phyloP scores from a whole-genome alignment of 1,140 invertebrate species.

The Heliconius eleuchia region DNA sequence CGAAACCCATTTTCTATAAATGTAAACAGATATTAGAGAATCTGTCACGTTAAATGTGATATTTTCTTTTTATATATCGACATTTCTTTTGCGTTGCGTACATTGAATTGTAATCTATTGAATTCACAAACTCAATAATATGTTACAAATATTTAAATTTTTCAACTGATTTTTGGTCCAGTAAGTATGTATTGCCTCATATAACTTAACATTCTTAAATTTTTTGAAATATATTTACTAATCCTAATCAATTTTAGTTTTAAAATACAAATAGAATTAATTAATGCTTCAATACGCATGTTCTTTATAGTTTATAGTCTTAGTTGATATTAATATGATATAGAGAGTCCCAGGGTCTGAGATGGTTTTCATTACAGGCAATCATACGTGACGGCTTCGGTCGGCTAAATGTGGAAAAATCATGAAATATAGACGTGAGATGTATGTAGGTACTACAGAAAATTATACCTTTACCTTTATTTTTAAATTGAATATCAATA shows the following conservation, averaged over 20 bases:
- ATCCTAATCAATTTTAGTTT: no score
- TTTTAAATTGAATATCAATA: no score
- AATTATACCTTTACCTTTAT: background rate
- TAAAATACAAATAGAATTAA: background rate
- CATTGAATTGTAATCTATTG: background rate
- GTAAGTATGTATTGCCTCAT: no score
- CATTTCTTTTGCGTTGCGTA: background rate
- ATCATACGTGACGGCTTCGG: slow-evolving; percentile 60
- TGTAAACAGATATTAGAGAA: background rate
- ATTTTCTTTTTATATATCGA: background rate
- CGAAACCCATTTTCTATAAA: slow-evolving; percentile 14
- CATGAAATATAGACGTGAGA: slow-evolving; percentile 52
- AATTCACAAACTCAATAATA: background rate
- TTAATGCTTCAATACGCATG: background rate
- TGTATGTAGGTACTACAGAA: background rate
- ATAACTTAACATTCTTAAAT: background rate
- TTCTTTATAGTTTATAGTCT: slow-evolving; percentile 2
- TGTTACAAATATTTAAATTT: no score
- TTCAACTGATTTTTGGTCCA: no score
- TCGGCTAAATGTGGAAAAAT: slow-evolving; percentile 56
- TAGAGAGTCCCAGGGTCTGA: slow-evolving; percentile 36
- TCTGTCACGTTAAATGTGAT: background rate
- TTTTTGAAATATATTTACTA: background rate
- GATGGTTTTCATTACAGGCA: slow-evolving; percentile 63
- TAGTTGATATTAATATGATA: slow-evolving; percentile 4